phyloP scores from a whole-genome alignment of 2,113 vertebrate species.

The Piaya cayana region DNA sequence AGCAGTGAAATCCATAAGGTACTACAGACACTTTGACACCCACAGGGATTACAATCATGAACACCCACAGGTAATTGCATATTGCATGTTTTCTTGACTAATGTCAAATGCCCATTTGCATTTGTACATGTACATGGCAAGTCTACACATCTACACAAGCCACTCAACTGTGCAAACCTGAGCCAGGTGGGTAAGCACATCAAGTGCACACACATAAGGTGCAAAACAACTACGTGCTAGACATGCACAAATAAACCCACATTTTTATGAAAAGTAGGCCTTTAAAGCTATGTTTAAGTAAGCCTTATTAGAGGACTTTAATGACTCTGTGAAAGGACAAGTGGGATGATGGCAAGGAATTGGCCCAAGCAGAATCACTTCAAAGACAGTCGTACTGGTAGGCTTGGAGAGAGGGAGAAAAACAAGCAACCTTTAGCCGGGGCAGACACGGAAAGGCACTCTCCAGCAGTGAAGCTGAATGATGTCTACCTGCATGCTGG shows the following conservation, averaged over 20 bases:
- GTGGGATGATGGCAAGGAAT: background rate
- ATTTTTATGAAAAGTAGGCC: background rate
- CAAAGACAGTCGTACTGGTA: background rate
- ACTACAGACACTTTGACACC: background rate
- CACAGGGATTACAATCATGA: background rate
- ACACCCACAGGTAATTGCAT: background rate
- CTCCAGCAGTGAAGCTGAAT: fast-evolving
- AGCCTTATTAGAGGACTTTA: background rate
- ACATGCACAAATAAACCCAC: background rate
- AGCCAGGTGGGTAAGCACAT: background rate
- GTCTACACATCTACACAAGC: background rate
- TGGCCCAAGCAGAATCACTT: background rate
- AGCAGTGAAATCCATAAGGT: background rate
- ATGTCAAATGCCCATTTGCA: background rate
- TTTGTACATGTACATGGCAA: background rate
- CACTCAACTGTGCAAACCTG: fast-evolving
- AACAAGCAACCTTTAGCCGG: background rate
- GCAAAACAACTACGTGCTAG: fast-evolving
- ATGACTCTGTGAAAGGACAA: background rate
- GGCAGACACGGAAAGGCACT: background rate
- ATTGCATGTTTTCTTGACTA: fast-evolving
- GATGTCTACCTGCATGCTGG: background rate
- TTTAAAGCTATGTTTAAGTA: background rate
- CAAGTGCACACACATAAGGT: fast-evolving
- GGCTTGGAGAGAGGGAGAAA: background rate